Percentiles rank a stretch among this genome's conserved stretches.
These are phyloP conservation scores for Dendrolimus pini DNA, from an alignment of 2,888 invertebrate species.

Conservation along the genomic window DNA sequence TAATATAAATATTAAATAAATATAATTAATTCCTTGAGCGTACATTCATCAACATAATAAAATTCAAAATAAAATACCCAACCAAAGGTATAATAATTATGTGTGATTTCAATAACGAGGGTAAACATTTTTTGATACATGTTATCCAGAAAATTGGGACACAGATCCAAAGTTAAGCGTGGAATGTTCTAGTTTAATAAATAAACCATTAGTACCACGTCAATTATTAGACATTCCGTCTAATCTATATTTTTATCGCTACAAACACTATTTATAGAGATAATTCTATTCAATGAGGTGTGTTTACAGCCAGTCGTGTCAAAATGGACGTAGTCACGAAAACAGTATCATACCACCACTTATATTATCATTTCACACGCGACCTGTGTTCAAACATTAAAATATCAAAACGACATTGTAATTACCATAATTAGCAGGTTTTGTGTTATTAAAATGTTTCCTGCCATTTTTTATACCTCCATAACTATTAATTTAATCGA, in stretches of 20 bases:
- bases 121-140: no score
- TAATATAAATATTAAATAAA: no score
- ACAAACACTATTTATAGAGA: background rate
- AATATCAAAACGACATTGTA: conserved; percentile 12
- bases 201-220: background rate
- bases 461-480: background rate
- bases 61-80: no score
- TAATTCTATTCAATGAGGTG: conserved; percentile 21
- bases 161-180: no score
- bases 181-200: no score
- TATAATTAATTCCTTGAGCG: no score
- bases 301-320: conserved; percentile 32
- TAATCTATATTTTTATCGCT: background rate
- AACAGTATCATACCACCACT: conserved; percentile 11
- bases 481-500: background rate
- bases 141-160: no score
- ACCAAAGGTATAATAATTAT: no score
- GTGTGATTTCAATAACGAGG: no score
- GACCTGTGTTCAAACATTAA: conserved; percentile 19
- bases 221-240: background rate
- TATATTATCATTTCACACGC: conserved; percentile 24
- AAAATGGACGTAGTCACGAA: conserved; percentile 31
- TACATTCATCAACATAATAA: no score
- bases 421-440: background rate
- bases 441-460: background rate